These are phyloP conservation scores for Danio aesculapii DNA, from an alignment of 2,797 vertebrate species.

Conservation along the genomic window DNA sequence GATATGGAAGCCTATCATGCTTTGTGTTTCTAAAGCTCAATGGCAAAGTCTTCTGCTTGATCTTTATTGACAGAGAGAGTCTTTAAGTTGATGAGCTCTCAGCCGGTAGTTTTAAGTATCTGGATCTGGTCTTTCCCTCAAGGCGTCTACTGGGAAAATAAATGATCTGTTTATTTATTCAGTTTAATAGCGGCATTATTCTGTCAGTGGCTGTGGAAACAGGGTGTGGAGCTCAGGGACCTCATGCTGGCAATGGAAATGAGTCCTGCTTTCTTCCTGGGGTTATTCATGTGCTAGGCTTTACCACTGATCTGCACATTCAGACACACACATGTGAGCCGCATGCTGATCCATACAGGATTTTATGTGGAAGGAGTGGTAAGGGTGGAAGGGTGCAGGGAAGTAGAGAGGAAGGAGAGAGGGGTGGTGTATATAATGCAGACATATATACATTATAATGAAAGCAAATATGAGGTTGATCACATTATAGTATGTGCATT, in stretches of 20 bases:
- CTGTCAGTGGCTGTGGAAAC: constrained; percentile 60
- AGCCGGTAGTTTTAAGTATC: constrained; percentile 64
- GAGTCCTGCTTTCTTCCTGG: constrained; percentile 64
- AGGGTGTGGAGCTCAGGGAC: constrained; percentile 46
- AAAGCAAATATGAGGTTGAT: too few species aligned
- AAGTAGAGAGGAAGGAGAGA: neutral
- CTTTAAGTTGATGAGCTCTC: constrained; percentile 61
- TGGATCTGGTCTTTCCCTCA: constrained; percentile 56
- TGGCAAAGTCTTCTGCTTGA: constrained; percentile 17
- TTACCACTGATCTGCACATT: constrained; percentile 38
- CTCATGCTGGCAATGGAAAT: constrained; percentile 74
- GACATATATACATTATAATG: neutral
- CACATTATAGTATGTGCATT: neutral
- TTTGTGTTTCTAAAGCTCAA: neutral
- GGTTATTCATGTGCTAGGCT: constrained; percentile 53
- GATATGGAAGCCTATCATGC: neutral
- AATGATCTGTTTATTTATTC: constrained; percentile 77
- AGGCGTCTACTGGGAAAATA: constrained; percentile 65
- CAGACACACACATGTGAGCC: constrained; percentile 1
- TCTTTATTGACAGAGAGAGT: constrained; percentile 72
- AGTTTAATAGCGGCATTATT: constrained; percentile 68
- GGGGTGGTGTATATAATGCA: neutral
- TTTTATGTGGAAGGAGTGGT: neutral
- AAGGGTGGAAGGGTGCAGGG: neutral
- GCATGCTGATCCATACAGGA: constrained; percentile 20